These are phyloP conservation scores for Nesogale talazaci DNA, from an alignment of 2,113 vertebrate species.

Conservation along the genomic window DNA sequence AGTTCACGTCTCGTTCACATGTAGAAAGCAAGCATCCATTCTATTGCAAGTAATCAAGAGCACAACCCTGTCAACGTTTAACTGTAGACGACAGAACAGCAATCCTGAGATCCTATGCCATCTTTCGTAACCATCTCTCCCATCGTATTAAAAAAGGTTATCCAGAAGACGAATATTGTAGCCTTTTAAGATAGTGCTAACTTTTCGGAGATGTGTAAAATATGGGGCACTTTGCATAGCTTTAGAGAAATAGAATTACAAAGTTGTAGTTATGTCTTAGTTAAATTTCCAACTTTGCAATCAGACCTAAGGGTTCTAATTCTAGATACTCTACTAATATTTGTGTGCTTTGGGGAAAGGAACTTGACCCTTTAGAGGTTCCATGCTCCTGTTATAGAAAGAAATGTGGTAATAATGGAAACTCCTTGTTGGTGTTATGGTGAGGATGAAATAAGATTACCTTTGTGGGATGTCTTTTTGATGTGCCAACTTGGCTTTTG, in stretches of 20 bases:
- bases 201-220: conserved; percentile 30
- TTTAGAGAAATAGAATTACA: too few relatives aligned
- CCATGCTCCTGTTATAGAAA: conserved; percentile 11
- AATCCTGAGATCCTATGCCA: not conserved
- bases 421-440: not conserved
- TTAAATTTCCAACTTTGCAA: not conserved
- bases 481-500: not conserved
- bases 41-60: not conserved
- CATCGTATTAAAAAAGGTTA: conserved; percentile 5
- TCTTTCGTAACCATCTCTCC: not conserved
- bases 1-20: not conserved
- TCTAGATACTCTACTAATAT: not conserved
- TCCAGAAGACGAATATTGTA: not conserved
- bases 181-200: not conserved
- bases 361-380: not conserved
- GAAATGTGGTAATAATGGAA: not conserved
- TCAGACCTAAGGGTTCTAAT: not conserved
- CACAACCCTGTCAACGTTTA: not conserved
- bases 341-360: not conserved
- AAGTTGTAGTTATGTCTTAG: not conserved
- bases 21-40: not conserved
- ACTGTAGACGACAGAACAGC: conserved; percentile 26
- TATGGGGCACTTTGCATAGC: conserved; percentile 10
- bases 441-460: not conserved
- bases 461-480: not conserved